Conservation (phyloP, 2,888 invertebrate genomes). For the Linnaemya vulpina region DNA sequence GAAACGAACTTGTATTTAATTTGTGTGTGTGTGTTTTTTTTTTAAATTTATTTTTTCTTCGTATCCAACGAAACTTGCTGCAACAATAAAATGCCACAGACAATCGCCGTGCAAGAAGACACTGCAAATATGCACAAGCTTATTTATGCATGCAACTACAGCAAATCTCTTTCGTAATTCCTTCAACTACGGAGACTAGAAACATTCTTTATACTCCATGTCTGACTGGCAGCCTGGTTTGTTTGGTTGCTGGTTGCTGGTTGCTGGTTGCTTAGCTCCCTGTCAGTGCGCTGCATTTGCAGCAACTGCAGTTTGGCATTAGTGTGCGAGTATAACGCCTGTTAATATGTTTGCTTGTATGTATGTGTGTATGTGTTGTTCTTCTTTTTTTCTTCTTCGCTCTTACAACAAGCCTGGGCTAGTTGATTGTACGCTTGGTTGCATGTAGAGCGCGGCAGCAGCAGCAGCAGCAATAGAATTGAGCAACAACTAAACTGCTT, state of each 20-base stretch:
- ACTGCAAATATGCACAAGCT: not conserved
- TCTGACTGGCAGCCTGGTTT: constrained; percentile 25
- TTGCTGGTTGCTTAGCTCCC: constrained; percentile 29
- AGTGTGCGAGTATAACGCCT: not conserved
- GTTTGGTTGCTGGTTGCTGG: constrained; percentile 23
- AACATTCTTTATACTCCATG: constrained; percentile 38
- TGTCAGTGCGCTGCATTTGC: constrained; percentile 37
- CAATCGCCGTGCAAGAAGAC: constrained; percentile 29
- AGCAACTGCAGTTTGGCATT: constrained; percentile 21
- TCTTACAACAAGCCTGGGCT: constrained; percentile 15
- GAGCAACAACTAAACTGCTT: constrained; percentile 62
- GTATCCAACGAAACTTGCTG: constrained; percentile 60
- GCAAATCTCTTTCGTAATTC: constrained; percentile 23
- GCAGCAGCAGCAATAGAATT: constrained; percentile 19
- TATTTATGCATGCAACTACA: constrained; percentile 20
- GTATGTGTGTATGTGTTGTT: not conserved
- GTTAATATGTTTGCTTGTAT: not conserved
- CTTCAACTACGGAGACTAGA: constrained; percentile 47
- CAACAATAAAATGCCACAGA: constrained; percentile 29
- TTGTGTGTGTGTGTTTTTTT: no score
- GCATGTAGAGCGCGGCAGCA: not conserved
- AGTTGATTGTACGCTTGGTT: constrained; percentile 28
- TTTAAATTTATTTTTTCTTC: constrained; percentile 4
- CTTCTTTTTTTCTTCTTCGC: not conserved
- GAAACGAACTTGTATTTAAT: not conserved